Evolutionary conservation across 1,140 invertebrate species (phyloP).

Genomic region (Chlorops oryzae): DNA sequence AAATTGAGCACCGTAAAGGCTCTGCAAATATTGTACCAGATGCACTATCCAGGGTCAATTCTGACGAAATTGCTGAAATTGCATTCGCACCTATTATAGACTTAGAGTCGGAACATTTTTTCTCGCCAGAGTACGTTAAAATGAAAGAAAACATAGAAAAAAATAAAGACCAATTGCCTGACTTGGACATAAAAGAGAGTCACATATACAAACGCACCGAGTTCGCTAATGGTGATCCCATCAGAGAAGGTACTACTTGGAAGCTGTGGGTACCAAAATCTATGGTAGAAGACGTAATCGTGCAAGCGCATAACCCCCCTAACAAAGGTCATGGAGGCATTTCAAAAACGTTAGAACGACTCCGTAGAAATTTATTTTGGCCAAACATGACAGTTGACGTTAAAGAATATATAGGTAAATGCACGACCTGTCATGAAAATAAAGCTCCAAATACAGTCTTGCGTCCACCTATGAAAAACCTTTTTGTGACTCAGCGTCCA

Average conservation of each 20-base stretch:
- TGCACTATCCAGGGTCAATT: too few relatives aligned
- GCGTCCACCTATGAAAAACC: not conserved
- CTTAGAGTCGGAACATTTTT: too few relatives aligned
- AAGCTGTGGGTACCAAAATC: not conserved
- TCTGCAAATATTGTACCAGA: too few relatives aligned
- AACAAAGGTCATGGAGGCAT: constrained; percentile 1
- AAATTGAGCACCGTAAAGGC: too few relatives aligned
- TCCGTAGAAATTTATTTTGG: not conserved
- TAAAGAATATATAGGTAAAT: not conserved
- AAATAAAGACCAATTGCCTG: too few relatives aligned
- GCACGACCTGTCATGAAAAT: not conserved
- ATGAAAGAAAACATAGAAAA: too few relatives aligned
- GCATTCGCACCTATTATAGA: too few relatives aligned
- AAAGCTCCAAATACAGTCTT: not conserved
- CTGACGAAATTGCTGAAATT: too few relatives aligned
- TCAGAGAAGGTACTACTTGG: not conserved
- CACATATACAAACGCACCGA: not conserved
- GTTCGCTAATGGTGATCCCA: not conserved
- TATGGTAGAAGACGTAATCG: not conserved
- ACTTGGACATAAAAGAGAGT: too few relatives aligned
- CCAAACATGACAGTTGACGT: too few relatives aligned
- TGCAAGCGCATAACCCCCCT: not conserved
- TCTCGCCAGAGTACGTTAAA: too few relatives aligned
- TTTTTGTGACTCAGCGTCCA: not conserved
- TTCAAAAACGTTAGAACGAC: not conserved